phyloP scores from a whole-genome alignment of 2,888 invertebrate genomes.

The Ashinkailepas kermadecensis region DNA sequence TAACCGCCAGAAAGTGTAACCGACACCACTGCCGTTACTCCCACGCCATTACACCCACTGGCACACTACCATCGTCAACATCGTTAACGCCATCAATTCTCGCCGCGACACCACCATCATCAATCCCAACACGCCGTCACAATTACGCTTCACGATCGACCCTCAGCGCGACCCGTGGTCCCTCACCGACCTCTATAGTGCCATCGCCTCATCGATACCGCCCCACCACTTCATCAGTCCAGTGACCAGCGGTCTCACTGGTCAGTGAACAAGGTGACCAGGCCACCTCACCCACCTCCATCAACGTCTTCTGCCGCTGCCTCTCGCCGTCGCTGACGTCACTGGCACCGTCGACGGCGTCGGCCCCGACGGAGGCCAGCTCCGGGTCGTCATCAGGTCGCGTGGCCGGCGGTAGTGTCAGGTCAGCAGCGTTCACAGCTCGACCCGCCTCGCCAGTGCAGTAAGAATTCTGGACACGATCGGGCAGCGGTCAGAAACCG shows the following conservation, averaged over 20 bases:
- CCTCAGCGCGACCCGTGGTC: too few relatives aligned
- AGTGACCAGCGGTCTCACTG: not conserved
- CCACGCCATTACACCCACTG: too few relatives aligned
- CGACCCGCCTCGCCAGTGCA: conserved; percentile 70
- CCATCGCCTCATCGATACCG: too few relatives aligned
- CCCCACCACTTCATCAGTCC: not conserved
- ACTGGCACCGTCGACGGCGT: not conserved
- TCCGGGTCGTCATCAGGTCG: conserved; percentile 30
- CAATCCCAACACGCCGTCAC: too few relatives aligned
- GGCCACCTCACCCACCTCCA: not conserved
- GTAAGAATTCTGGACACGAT: conserved; percentile 58
- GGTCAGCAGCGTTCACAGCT: conserved; percentile 36
- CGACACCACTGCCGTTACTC: too few relatives aligned
- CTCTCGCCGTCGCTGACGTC: not conserved
- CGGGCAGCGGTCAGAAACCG: not conserved
- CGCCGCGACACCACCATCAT: too few relatives aligned
- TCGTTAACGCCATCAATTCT: too few relatives aligned
- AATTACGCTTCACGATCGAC: too few relatives aligned
- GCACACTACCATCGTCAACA: too few relatives aligned
- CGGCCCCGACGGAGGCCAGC: not conserved
- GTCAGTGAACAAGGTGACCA: not conserved
- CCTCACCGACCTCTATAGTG: too few relatives aligned
- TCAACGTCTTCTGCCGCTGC: not conserved
- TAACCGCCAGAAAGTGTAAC: too few relatives aligned
- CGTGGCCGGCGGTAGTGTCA: conserved; percentile 29